Evolutionary conservation across 1,140 invertebrate species (phyloP), one percentile per base, ranked within the genome.

Genomic region (Charaxes varanes): DNA sequence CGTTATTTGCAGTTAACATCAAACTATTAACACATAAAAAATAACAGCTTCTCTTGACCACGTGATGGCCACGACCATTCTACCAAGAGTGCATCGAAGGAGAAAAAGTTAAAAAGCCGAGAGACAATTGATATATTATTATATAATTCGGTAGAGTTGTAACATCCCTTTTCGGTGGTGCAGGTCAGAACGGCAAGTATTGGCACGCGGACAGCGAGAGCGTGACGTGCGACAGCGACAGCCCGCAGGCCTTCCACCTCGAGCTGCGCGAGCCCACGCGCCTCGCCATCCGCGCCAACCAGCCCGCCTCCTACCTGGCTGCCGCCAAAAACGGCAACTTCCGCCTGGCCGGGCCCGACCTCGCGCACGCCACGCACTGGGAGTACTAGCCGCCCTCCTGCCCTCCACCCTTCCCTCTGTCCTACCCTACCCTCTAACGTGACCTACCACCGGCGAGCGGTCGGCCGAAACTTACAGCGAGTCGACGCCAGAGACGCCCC

Each of bases 271-370:
- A 97, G 78, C 94, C 95, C 4, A 96, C 95, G 33, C 88, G 94
- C 57, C 90, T 98, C 57, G 94, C 93, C 80, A 96, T 99, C 83
- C 96, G 95, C 83, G 88, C 90, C 11, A 88, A 88, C 19, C 51
- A 53, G 43, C 85, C 87, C 43, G 93, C 94, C 23, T 88, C 90
- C 64, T 98, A 97, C 85, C 84, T 98, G 41, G 90, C 91, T 41
- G 95, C 96, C 36, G 94, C 94, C 63, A 98, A 99, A 86, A 99
- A 98, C 82, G 97, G 97, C 28, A 90, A 91, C 40, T 93, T 98
- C 85, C 92, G 92, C 67, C 88, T 97, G 19, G 91, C 92, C 14
- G 93, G 92, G 36, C 87, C 89, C 36, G 92, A 94, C 65, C 88
- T 91, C 59, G 89, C 91, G 40, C 87, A 87, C 38, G 94, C 95